Percentiles rank a stretch among this genome's conserved stretches.
phyloP scores from a whole-genome alignment of 2,888 invertebrate species.

The Priocnemis perturbator region DNA sequence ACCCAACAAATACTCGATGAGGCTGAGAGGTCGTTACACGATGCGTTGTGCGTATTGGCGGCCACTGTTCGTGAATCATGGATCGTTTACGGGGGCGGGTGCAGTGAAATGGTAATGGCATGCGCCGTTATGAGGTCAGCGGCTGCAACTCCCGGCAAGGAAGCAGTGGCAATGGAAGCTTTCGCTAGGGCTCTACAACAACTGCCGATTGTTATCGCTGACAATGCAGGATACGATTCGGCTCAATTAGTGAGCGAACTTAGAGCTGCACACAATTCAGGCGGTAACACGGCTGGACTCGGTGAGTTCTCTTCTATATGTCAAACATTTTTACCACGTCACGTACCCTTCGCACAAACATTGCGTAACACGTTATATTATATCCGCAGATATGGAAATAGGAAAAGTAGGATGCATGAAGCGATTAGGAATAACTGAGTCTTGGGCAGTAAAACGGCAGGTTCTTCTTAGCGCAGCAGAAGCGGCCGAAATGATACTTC shows the following conservation, averaged over 20 bases:
- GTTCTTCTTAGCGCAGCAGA: constrained; percentile 96
- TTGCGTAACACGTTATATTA: constrained; percentile 12
- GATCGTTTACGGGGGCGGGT: constrained; percentile 94
- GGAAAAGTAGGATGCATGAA: constrained; percentile 95
- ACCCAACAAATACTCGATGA: constrained; percentile 99
- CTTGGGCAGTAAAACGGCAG: constrained; percentile 97
- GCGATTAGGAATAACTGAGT: constrained; percentile 94
- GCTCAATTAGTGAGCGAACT: constrained; percentile 95
- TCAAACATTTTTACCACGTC: not conserved
- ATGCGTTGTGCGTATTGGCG: constrained; percentile 96
- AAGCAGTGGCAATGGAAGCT: constrained; percentile 97
- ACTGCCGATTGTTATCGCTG: constrained; percentile 96
- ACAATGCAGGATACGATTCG: constrained; percentile 99
- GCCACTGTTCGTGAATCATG: constrained; percentile 96
- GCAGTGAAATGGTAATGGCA: constrained; percentile 98
- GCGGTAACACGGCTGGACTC: constrained; percentile 85
- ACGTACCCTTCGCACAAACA: not conserved
- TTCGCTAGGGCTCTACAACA: constrained; percentile 93
- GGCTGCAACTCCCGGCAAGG: constrained; percentile 94
- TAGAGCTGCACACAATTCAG: constrained; percentile 91
- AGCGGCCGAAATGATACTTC: constrained; percentile 98
- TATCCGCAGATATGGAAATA: constrained; percentile 86
- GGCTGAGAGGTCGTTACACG: constrained; percentile 98
- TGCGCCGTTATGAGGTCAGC: constrained; percentile 91
- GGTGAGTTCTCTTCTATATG: constrained; percentile 76